Evolutionary conservation across 2,113 vertebrate species (phyloP).

Genomic region (Takifugu flavidus): DNA sequence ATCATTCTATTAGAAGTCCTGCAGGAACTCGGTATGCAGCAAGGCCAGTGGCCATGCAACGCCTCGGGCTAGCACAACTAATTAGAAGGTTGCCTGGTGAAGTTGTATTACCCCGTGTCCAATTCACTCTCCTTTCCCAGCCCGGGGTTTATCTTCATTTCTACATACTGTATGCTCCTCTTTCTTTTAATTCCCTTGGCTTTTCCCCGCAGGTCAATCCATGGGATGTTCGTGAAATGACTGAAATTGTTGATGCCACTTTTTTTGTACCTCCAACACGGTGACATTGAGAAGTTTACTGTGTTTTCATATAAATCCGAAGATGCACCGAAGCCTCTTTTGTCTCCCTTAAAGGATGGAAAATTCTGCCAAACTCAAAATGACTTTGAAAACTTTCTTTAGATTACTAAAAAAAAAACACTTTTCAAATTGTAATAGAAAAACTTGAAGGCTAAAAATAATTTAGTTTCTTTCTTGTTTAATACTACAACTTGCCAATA

Average conservation of each 20-base stretch:
- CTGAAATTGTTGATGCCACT: conserved; percentile 46
- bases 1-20: conserved; percentile 70
- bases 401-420: too few relatives aligned
- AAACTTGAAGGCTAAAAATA: too few relatives aligned
- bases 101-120: conserved; percentile 66
- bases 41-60: conserved; percentile 63
- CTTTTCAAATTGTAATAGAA: too few relatives aligned
- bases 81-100: conserved; percentile 76
- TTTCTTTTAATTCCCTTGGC: conserved; percentile 60
- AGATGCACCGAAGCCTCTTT: too few relatives aligned
- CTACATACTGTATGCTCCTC: conserved; percentile 52
- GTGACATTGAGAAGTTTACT: too few relatives aligned
- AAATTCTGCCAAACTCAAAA: too few relatives aligned
- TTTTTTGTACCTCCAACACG: background rate
- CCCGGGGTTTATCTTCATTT: conserved; percentile 61
- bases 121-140: conserved; percentile 58
- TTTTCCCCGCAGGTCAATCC: conserved; percentile 46
- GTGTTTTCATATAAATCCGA: too few relatives aligned
- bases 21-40: conserved; percentile 63
- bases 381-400: too few relatives aligned
- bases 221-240: conserved; percentile 54
- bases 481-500: too few relatives aligned
- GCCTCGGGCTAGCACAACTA: conserved; percentile 73
- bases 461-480: too few relatives aligned
- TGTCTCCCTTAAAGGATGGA: conserved; percentile 26